Percentiles rank a stretch among this genome's conserved stretches.
These are phyloP conservation scores for Chondrilla cf. caribensis DNA, from an alignment of 37 sponge, comb jelly and placozoan genomes.

Conservation along the genomic window DNA sequence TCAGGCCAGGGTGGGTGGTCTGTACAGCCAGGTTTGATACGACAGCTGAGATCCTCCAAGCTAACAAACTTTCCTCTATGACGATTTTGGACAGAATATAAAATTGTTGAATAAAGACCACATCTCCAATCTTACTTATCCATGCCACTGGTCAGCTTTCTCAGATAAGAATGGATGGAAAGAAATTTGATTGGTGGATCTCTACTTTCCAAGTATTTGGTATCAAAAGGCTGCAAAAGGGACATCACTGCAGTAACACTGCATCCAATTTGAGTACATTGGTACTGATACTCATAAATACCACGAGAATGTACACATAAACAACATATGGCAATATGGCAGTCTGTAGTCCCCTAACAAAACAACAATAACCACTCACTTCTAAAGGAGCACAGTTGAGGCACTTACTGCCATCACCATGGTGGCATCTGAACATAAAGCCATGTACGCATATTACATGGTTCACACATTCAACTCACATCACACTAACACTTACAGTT, in stretches of 20 bases:
- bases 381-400: conserved; percentile 92
- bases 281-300: no score
- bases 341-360: no score
- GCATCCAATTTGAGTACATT: no score
- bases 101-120: background rate
- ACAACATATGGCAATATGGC: background rate
- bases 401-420: conserved; percentile 75
- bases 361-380: conserved; percentile 20
- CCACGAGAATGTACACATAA: background rate
- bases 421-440: conserved; percentile 63
- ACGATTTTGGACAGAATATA: background rate
- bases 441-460: background rate
- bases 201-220: conserved; percentile 42
- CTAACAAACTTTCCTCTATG: conserved; percentile 80
- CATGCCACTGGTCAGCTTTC: conserved; percentile 87
- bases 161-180: conserved; percentile 85
- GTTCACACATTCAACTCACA: background rate
- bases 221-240: conserved; percentile 76
- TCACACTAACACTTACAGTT: conserved; percentile 58
- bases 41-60: conserved; percentile 85
- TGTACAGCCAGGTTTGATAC: conserved; percentile 76
- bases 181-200: conserved; percentile 93
- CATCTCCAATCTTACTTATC: conserved; percentile 55
- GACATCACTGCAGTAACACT: background rate
- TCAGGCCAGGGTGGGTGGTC: conserved; percentile 94